These are phyloP conservation scores for Remorina albescens DNA, from an alignment of 2,797 vertebrate genomes.

Conservation along the genomic window DNA sequence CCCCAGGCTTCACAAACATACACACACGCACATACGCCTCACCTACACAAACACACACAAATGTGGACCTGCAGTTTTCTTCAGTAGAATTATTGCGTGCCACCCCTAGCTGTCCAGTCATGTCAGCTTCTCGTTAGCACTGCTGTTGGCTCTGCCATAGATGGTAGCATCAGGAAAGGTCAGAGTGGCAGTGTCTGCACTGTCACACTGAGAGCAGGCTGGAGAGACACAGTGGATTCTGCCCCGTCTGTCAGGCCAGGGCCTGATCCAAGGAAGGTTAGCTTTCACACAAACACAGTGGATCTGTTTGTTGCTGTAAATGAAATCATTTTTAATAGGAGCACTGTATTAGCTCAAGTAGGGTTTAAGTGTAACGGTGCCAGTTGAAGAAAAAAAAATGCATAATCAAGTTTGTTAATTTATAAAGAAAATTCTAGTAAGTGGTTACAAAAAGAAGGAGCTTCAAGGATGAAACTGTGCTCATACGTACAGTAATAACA, in stretches of 20 bases:
- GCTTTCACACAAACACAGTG: conserved; percentile 15
- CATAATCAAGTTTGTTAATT: not conserved
- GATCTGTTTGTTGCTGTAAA: conserved; percentile 25
- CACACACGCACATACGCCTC: conserved; percentile 15
- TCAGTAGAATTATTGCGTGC: conserved; percentile 69
- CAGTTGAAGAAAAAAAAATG: not conserved
- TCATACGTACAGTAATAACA: too few relatives aligned
- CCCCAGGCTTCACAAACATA: conserved; percentile 44
- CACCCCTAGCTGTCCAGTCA: conserved; percentile 74
- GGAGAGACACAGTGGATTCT: conserved; percentile 54
- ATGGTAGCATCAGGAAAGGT: conserved; percentile 75
- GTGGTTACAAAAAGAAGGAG: not conserved
- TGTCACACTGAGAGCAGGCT: conserved; percentile 63
- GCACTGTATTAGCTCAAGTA: not conserved
- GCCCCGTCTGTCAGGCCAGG: conserved; percentile 46
- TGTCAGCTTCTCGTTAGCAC: conserved; percentile 78
- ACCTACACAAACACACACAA: conserved; percentile 37
- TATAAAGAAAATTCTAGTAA: not conserved
- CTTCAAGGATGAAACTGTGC: not conserved
- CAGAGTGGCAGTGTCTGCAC: conserved; percentile 66
- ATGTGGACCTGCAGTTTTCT: conserved; percentile 50
- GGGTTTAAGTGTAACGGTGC: not conserved
- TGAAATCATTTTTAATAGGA: not conserved
- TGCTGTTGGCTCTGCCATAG: conserved; percentile 67
- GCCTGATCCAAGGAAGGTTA: conserved; percentile 16